These are phyloP conservation scores for Pipistrellus kuhlii DNA, from an alignment of 2,797 vertebrate genomes.

Conservation along the genomic window DNA sequence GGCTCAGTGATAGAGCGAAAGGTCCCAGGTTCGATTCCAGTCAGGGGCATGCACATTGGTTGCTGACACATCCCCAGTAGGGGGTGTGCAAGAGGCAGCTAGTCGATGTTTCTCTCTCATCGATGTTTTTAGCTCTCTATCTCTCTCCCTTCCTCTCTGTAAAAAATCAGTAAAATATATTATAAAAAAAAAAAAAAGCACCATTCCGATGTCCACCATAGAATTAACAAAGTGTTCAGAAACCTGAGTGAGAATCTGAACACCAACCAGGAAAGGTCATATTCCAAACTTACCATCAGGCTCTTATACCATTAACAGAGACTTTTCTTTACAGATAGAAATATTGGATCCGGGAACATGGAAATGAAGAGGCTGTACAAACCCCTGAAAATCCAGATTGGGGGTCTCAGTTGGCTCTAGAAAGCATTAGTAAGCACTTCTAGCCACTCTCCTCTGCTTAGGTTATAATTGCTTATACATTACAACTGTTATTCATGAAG, in stretches of 20 bases:
- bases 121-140: no score
- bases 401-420: neutral
- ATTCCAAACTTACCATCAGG: neutral
- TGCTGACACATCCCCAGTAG: no score
- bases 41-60: no score
- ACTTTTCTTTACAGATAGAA: neutral
- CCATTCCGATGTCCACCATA: neutral
- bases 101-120: no score
- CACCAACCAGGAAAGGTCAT: neutral
- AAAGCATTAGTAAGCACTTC: neutral
- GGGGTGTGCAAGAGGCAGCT: no score
- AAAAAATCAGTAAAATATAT: no score
- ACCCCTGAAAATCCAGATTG: neutral
- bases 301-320: neutral
- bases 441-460: neutral
- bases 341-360: neutral
- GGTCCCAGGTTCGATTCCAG: no score
- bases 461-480: neutral
- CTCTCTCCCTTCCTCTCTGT: no score
- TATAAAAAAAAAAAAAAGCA: neutral
- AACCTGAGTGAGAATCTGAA: neutral
- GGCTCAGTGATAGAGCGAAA: no score
- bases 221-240: neutral
- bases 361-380: neutral
- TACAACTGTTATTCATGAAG: constrained; percentile 6